phyloP scores from a whole-genome alignment of 2,113 vertebrate genomes.

The Geothlypis trichas region DNA sequence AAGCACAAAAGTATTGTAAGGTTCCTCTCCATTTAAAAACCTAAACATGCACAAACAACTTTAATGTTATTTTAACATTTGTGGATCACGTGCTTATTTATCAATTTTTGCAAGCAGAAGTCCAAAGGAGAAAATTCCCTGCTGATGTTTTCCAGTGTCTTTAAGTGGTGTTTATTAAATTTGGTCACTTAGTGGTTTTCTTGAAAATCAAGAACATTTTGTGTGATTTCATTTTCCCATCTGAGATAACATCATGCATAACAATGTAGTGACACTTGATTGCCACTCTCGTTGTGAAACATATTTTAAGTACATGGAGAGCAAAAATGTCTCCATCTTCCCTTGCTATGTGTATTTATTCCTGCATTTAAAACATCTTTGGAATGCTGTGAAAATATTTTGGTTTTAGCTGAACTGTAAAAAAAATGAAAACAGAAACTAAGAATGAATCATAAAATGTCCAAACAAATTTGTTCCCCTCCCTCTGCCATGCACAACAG shows the following conservation, averaged over 20 bases:
- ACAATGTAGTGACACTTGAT: slow-evolving; percentile 36
- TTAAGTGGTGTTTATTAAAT: neutral
- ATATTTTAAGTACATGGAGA: neutral
- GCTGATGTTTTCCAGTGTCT: neutral
- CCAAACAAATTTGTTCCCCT: neutral
- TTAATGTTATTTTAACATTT: neutral
- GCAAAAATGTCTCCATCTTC: neutral
- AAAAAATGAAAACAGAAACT: neutral
- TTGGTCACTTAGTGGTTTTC: neutral
- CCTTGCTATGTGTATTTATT: neutral
- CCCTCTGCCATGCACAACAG: neutral
- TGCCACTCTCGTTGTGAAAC: neutral
- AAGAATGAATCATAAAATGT: neutral
- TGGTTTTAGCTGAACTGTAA: neutral
- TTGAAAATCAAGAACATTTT: neutral
- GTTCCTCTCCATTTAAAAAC: neutral
- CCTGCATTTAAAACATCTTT: neutral
- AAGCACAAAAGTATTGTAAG: neutral
- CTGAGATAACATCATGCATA: slow-evolving; percentile 50
- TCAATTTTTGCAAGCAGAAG: neutral
- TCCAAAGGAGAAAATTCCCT: neutral
- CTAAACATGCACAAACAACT: neutral
- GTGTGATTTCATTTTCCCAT: slow-evolving; percentile 54
- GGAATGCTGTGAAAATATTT: neutral
- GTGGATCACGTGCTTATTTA: neutral